Percentiles rank a stretch among this genome's conserved stretches.
These are phyloP conservation scores for Anticlea derivata DNA, from an alignment of 2,888 invertebrate species.

Conservation along the genomic window DNA sequence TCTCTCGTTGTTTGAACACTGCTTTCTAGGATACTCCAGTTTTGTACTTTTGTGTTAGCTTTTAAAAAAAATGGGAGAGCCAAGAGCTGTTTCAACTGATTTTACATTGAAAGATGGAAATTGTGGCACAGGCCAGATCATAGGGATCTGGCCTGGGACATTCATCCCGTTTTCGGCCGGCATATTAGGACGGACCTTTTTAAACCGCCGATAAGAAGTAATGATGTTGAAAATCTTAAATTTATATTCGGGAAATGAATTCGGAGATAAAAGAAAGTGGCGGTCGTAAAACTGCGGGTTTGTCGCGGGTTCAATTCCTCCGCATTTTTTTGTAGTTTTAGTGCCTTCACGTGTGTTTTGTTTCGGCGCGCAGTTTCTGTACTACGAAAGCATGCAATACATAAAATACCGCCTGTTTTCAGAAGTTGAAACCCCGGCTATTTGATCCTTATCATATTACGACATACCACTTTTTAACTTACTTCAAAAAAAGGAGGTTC, in stretches of 20 bases:
- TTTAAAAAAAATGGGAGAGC: too few species aligned
- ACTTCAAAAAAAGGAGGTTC: too few species aligned
- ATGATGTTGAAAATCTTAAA: conserved; percentile 74
- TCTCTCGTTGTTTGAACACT: too few species aligned
- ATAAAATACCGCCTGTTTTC: too few species aligned
- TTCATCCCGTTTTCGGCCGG: conserved; percentile 58
- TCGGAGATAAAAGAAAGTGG: conserved; percentile 38
- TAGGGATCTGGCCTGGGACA: conserved; percentile 70
- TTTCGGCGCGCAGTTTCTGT: too few species aligned
- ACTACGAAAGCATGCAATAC: not conserved
- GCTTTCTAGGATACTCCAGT: too few species aligned
- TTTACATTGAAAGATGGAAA: conserved; percentile 52
- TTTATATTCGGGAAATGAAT: conserved; percentile 69
- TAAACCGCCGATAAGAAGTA: conserved; percentile 70
- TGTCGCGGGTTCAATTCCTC: conserved; percentile 4
- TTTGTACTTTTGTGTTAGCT: too few species aligned
- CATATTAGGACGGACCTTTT: conserved; percentile 61
- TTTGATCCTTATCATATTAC: too few species aligned
- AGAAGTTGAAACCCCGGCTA: too few species aligned
- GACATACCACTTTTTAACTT: too few species aligned
- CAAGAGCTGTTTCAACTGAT: not conserved
- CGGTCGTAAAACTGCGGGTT: conserved; percentile 11
- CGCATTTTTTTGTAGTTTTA: too few species aligned
- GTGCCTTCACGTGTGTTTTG: too few species aligned
- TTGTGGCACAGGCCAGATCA: conserved; percentile 35